Base-by-base conservation (phyloP, 37 sponge, comb jelly and placozoan genomes). In the Cladorhizidae sp. region DNA sequence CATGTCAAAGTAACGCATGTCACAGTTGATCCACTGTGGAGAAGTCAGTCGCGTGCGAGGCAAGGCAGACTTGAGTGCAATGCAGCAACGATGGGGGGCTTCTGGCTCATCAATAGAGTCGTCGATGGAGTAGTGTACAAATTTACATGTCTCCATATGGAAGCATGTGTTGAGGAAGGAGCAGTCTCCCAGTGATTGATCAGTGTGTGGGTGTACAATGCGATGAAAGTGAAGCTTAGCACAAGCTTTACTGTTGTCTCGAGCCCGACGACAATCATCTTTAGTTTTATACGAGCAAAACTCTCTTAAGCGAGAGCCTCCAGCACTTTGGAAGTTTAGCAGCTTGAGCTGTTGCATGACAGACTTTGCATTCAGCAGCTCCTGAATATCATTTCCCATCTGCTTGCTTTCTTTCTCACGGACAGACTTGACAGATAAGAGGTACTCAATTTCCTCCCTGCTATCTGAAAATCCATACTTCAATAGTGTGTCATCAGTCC, bases 161-260 rank as follows among this genome's bases (percentile, higher is more conserved):
- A 97, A 97, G 75, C 98, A 97, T 20, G 98, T 94, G 84, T 97
- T 97, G 54, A 97, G 93, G 81, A 97, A 97, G 35, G 98, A 97
- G 73, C 98, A 97, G 69, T 97, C 98, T 0, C 98, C 98, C 15
- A 97, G 76, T 40, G 80, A 80, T 76, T 92, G 83, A 55, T 97
- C 98, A 12, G 98, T 97, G 81, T 97, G 98, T 0, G 70, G 56
- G 55, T 94, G 91, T 28, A 94, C 92, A 41, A 97, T 85, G 57
- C 85, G 84, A 21, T 35, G 64, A 73, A 97, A 97, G 86, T 97
- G 98, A 18, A 97, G 91, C 65, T 92, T 89, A 12, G 74, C 65
- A 70, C 98, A 97, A 0, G 98, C 90, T 29, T 81, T 83, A 32
- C 70, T 70, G 42, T 83, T 82, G 32, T 70, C 79, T 22, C 67